Evolutionary conservation across 2,888 invertebrate species (phyloP), one percentile per base, ranked within the genome.

Genomic region (Meiosimyza platycephala): DNA sequence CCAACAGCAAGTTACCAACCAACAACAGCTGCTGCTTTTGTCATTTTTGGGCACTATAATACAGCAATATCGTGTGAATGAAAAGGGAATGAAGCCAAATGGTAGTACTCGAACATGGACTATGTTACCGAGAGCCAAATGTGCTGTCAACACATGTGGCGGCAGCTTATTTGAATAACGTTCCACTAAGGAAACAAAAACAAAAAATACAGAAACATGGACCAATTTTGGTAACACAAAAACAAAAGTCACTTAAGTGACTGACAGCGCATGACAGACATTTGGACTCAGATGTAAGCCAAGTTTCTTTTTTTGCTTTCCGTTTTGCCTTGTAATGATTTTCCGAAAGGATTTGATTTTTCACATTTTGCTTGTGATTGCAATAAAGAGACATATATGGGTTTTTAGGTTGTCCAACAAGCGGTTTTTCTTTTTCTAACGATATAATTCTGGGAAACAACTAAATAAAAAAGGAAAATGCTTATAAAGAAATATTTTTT

Each of bases 261-360:
- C 63, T 70, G 70, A 70, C 70, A 70, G 54, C 54, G 40, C 54
- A 33, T 63, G 63, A 70, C 70, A 50, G 52, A 55, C 69, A 60
- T 62, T 70, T 40, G 40, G 40, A 40, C 40, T 40, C 40, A 40
- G 40, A 40, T 40, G 40, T 51, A 52, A 70, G 52, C 62, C 18
- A 54, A 62, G 62, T 62, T 70, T 51, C 18, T 33, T 15, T 28
- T 28, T 28, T 4, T 28, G n/a, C n/a, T n/a, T n/a, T n/a, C n/a
- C 22, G 22, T 28, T 28, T 28, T 28, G 4, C 28, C 4, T 28
- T 40, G 12, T 18, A 70, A 62, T 40, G 70, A 62, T 62, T 54
- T 12, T 22, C 16, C 55, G 22, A 55, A 55, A 55, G 15, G 55
- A 18, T 40, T 40, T 6, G 40, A 40, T 40, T 40, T 40, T 6